Conservation (phyloP, 2,797 vertebrate species). For the Pipistrellus pygmaeus region DNA sequence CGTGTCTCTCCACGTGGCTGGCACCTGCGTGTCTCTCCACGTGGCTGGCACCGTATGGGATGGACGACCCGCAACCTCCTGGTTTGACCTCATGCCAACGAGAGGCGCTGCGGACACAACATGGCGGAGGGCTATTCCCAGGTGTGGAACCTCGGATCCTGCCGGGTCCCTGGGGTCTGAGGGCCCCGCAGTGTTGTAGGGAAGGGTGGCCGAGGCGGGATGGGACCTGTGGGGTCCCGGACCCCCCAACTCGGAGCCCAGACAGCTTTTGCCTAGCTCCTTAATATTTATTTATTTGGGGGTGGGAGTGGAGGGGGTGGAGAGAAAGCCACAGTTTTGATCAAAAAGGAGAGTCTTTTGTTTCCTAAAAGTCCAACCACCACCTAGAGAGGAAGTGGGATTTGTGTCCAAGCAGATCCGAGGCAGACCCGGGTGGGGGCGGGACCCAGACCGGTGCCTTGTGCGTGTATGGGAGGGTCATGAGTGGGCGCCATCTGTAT, state of each 20-base stretch:
- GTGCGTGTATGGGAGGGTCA: fast-evolving
- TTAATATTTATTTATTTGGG: too few species aligned
- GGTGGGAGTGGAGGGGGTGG: not conserved
- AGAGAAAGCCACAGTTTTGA: too few species aligned
- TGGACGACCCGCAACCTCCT: not conserved
- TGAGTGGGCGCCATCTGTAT: not conserved
- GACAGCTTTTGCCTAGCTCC: not conserved
- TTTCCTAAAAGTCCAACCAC: fast-evolving
- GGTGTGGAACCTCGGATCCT: not conserved
- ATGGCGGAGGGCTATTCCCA: not conserved
- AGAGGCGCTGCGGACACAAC: not conserved
- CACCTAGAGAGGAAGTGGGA: not conserved
- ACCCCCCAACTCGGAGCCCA: not conserved
- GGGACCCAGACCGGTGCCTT: not conserved
- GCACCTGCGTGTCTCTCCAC: not conserved
- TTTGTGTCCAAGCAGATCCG: not conserved
- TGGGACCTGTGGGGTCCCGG: not conserved
- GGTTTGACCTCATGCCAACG: fast-evolving
- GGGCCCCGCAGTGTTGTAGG: not conserved
- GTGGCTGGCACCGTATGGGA: fast-evolving
- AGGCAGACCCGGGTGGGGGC: not conserved
- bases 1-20: not conserved
- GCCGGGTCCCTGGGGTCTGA: not conserved
- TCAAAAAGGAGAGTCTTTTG: not conserved
- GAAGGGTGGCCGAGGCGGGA: not conserved